A percentile compares a stretch with the other conserved stretches of the same genome.
Evolutionary conservation across 1,140 invertebrate genomes (phyloP).

Genomic region (Arion vulgaris): DNA sequence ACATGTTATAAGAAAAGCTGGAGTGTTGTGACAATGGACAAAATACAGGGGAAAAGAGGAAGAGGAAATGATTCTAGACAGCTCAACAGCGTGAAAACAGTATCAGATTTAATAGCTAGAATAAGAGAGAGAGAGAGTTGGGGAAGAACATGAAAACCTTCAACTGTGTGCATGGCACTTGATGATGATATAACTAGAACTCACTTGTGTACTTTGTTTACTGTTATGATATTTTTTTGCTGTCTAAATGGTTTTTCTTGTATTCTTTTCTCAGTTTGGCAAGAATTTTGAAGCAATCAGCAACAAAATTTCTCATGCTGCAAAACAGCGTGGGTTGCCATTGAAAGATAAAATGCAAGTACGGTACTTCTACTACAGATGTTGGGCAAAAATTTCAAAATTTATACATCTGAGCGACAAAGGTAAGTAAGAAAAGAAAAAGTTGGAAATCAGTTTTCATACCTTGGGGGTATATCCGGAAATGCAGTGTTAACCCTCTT

Average conservation of each 20-base stretch:
- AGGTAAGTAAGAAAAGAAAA: slow-evolving; percentile 3
- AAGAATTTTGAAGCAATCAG: slow-evolving; percentile 40
- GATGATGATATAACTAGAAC: not conserved
- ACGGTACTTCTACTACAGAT: slow-evolving; percentile 34
- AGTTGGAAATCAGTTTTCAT: too few relatives aligned
- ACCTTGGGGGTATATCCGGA: too few relatives aligned
- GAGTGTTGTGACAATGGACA: too few relatives aligned
- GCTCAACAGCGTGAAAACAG: too few relatives aligned
- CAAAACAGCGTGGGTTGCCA: not conserved
- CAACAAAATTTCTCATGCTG: slow-evolving; percentile 16
- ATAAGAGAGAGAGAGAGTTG: too few relatives aligned
- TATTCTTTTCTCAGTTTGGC: slow-evolving; percentile 25
- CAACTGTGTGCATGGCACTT: too few relatives aligned
- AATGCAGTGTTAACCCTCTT: too few relatives aligned
- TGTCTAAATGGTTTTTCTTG: not conserved
- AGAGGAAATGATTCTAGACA: too few relatives aligned
- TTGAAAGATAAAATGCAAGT: slow-evolving; percentile 31
- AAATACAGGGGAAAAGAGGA: too few relatives aligned
- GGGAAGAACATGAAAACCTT: too few relatives aligned
- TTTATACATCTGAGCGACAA: slow-evolving; percentile 25
- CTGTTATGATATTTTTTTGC: not conserved
- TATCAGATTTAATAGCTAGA: too few relatives aligned
- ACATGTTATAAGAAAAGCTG: too few relatives aligned
- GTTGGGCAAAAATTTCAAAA: slow-evolving; percentile 29
- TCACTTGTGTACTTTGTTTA: not conserved